phyloP scores from a whole-genome alignment of 64 coral and sea anemone species.

The Astreopora myriophthalma region DNA sequence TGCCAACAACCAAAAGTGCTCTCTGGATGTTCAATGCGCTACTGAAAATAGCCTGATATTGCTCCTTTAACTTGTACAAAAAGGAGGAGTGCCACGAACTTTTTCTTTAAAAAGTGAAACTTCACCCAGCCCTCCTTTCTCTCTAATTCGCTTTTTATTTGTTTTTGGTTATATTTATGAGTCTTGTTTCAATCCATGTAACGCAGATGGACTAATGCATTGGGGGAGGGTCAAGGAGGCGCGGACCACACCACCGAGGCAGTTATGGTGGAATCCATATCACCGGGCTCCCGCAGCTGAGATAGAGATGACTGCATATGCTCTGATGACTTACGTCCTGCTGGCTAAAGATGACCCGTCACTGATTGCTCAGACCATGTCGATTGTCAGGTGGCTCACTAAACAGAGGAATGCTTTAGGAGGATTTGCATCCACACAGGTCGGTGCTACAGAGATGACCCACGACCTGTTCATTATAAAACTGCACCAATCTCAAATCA shows the following conservation, averaged over 20 bases:
- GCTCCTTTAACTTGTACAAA: too few relatives aligned
- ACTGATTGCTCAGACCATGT: not conserved
- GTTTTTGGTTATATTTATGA: not conserved
- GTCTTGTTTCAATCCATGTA: not conserved
- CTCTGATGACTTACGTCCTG: constrained; percentile 53
- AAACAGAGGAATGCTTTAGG: constrained; percentile 78
- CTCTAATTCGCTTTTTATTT: too few relatives aligned
- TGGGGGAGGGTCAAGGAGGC: not conserved
- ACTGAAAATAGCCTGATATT: too few relatives aligned
- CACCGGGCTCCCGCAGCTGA: constrained; percentile 54
- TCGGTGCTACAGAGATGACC: not conserved
- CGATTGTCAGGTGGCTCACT: constrained; percentile 81
- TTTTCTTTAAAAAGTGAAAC: too few relatives aligned
- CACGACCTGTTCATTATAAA: too few relatives aligned
- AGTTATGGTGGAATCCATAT: constrained; percentile 6
- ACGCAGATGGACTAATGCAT: not conserved
- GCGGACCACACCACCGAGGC: not conserved
- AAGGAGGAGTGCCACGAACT: too few relatives aligned
- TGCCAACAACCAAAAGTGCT: too few relatives aligned
- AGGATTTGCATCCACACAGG: constrained; percentile 87
- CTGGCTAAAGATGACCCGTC: not conserved
- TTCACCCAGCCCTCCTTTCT: too few relatives aligned
- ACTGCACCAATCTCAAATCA: too few relatives aligned
- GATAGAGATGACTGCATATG: constrained; percentile 87
- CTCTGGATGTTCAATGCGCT: too few relatives aligned